These are phyloP conservation scores for Drosophila tanythrix DNA, from an alignment of 2,888 invertebrate genomes.

Conservation along the genomic window DNA sequence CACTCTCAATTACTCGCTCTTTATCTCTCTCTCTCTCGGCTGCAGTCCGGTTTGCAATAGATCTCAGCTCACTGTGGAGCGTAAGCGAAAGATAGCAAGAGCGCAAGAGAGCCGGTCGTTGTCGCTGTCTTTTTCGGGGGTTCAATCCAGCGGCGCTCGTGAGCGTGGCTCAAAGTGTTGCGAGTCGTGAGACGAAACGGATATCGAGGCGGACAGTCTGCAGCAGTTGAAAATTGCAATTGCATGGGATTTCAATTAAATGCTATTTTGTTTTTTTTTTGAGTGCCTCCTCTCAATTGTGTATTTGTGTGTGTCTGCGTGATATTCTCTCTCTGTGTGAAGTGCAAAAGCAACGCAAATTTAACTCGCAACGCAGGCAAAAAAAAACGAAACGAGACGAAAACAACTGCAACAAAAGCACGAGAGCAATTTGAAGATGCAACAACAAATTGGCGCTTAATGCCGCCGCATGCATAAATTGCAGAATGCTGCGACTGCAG, in stretches of 20 bases:
- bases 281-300: slow-evolving; percentile 54
- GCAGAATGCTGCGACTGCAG: slow-evolving; percentile 52
- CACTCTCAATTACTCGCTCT: slow-evolving; percentile 20
- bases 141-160: slow-evolving; percentile 48
- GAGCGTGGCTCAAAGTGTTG: slow-evolving; percentile 79
- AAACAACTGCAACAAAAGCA: slow-evolving; percentile 32
- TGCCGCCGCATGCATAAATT: slow-evolving; percentile 61
- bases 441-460: slow-evolving; percentile 67
- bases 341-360: slow-evolving; percentile 55
- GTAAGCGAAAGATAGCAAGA: neutral
- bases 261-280: slow-evolving; percentile 51
- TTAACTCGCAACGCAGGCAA: slow-evolving; percentile 43
- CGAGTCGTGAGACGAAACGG: slow-evolving; percentile 82
- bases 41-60: slow-evolving; percentile 46
- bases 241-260: slow-evolving; percentile 59
- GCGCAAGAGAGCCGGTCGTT: slow-evolving; percentile 33
- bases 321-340: slow-evolving; percentile 24
- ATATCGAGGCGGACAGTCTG: slow-evolving; percentile 69
- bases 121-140: slow-evolving; percentile 51
- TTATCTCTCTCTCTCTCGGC: slow-evolving; percentile 4
- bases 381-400: slow-evolving; percentile 51
- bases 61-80: slow-evolving; percentile 40
- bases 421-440: slow-evolving; percentile 45
- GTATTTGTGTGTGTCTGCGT: slow-evolving; percentile 30
- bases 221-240: slow-evolving; percentile 58